Evolutionary conservation across 2,888 invertebrate species (phyloP), one percentile per base, ranked within the genome.

Genomic region (Teinopalpus imperialis): DNA sequence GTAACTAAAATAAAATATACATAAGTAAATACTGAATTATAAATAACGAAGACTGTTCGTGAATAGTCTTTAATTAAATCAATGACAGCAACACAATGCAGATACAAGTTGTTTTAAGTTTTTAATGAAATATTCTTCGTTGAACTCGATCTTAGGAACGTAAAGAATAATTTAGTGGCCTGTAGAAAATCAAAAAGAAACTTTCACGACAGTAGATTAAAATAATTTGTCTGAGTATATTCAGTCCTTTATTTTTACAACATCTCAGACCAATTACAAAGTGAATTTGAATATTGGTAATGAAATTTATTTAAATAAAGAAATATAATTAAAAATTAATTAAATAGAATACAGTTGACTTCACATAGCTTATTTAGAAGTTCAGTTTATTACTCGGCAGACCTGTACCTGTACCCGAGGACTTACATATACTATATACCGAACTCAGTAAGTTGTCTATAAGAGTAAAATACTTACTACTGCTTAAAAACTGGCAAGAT

Each of bases 71-170:
- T 29, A 10, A 8, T 13, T 9, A 14, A 10, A 18, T 1, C 0
- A 30, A 24, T 48, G 0, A 6, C 63, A 6, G 34, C 50, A 47
- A 65, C 77, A 53, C 56, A 61, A 61, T 69, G 69, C 70, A 74
- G 64, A 74, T 71, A 72, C 63, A 72, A 73, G 67, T 78, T 76
- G 68, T 73, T 78, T 71, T 73, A 79, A 81, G 76, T 81, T 80
- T 81, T 79, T 74, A 79, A 81, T 81, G 76, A 80, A 81, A 81
- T 76, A 79, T 72, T 69, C 73, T 74, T 74, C 65, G 67, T 62
- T 64, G 51, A 54, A 72, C 66, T 70, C 74, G 68, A 75, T 76
- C 71, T 70, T 53, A 51, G 37, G 26, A 43, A 43, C 41, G 48
- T 39, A 48, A 71, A 69, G 69, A 74, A 78, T 77, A 72, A 75